phyloP scores from a whole-genome alignment of 2,113 vertebrate species.

The Lepus timidus region DNA sequence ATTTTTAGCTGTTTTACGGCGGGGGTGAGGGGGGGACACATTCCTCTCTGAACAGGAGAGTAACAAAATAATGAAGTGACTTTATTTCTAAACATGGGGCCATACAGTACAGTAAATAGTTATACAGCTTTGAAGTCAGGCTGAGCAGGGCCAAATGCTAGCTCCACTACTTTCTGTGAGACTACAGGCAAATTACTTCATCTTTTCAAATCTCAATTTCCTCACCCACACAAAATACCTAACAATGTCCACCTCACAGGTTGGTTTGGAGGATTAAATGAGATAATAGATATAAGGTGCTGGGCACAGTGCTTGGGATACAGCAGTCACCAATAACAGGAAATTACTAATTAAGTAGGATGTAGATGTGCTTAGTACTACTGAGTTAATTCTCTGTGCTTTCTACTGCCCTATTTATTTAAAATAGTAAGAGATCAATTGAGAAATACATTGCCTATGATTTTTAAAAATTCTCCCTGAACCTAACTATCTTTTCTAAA shows the following conservation, averaged over 20 bases:
- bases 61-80: background rate
- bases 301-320: background rate
- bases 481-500: too few species aligned
- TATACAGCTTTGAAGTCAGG: background rate
- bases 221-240: constrained; percentile 8
- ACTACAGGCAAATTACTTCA: background rate
- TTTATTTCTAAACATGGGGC: background rate
- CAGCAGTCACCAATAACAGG: background rate
- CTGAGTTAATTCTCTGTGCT: background rate
- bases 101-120: background rate
- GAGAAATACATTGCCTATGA: background rate
- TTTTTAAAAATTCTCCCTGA: background rate
- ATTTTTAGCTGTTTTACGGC: background rate
- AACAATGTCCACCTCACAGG: background rate
- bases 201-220: constrained; percentile 8
- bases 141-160: background rate
- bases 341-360: background rate
- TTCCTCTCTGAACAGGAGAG: background rate
- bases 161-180: background rate
- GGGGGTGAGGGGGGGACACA: too few species aligned
- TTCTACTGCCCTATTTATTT: background rate
- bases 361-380: background rate
- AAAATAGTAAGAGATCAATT: constrained; percentile 1
- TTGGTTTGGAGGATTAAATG: background rate
- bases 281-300: background rate